phyloP scores from a whole-genome alignment of 2,888 invertebrate genomes.

The Ectobius pallidus region DNA sequence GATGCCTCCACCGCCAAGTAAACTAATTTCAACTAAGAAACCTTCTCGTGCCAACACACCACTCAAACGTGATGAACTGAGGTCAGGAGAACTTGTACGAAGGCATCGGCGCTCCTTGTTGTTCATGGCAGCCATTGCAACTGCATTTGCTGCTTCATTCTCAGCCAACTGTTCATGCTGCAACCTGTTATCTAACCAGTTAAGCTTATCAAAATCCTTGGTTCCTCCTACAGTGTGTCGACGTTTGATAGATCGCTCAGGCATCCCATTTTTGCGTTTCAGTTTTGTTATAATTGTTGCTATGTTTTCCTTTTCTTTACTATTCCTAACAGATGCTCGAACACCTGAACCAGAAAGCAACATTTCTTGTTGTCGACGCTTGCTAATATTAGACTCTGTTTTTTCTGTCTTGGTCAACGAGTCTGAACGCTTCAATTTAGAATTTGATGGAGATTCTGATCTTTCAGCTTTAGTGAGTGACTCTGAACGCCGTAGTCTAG shows the following conservation, averaged over 20 bases:
- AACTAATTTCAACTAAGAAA: conserved; percentile 60
- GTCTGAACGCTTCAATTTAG: conserved; percentile 64
- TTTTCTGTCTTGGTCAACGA: conserved; percentile 75
- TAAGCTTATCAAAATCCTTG: conserved; percentile 78
- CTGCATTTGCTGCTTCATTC: conserved; percentile 34
- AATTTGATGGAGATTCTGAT: conserved; percentile 52
- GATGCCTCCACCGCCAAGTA: conserved; percentile 50
- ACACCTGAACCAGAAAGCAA: conserved; percentile 56
- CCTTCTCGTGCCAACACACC: conserved; percentile 51
- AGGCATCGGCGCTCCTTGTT: conserved; percentile 60
- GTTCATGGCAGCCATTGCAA: conserved; percentile 30
- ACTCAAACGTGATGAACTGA: conserved; percentile 52
- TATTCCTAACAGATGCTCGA: conserved; percentile 51
- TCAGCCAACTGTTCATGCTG: conserved; percentile 53
- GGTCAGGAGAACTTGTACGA: conserved; percentile 66
- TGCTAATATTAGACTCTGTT: conserved; percentile 79
- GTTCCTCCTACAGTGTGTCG: conserved; percentile 92
- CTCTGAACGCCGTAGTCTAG: conserved; percentile 61
- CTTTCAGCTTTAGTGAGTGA: conserved; percentile 63
- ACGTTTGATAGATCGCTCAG: conserved; percentile 83
- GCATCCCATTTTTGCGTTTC: conserved; percentile 78
- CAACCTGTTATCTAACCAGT: conserved; percentile 61
- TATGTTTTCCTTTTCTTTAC: conserved; percentile 43
- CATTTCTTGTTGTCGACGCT: conserved; percentile 60
- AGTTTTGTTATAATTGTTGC: conserved; percentile 61